phyloP scores from a whole-genome alignment of 2,888 invertebrate species.

The Cancer borealis region DNA sequence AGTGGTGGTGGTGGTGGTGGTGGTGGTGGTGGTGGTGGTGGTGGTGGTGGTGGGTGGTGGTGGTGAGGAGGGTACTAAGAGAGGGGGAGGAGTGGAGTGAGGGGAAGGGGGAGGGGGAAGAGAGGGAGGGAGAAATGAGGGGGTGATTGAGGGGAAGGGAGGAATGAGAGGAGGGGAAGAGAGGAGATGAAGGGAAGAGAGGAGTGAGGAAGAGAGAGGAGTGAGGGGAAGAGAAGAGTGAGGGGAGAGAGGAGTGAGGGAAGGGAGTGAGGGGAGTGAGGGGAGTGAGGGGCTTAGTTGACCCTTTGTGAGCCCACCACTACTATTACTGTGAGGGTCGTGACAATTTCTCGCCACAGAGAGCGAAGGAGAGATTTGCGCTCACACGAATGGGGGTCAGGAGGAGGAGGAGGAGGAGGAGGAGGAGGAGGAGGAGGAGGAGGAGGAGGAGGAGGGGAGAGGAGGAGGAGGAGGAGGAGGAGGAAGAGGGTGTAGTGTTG shows the following conservation, averaged over 20 bases:
- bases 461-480: slow-evolving; percentile 23
- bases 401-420: slow-evolving; percentile 3
- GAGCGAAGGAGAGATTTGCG: not conserved
- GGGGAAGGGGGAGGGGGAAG: not conserved
- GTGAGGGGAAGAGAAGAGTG: not conserved
- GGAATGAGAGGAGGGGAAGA: not conserved
- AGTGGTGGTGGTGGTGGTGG: too few species aligned
- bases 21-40: too few species aligned
- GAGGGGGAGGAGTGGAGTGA: not conserved
- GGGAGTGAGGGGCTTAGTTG: not conserved
- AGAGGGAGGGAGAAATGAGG: not conserved
- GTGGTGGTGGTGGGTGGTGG: too few species aligned
- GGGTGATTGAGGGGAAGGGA: not conserved
- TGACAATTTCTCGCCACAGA: not conserved
- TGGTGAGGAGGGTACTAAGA: not conserved
- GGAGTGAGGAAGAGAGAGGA: not conserved
- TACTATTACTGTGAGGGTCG: not conserved
- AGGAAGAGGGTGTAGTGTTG: slow-evolving; percentile 32
- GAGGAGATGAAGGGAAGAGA: not conserved
- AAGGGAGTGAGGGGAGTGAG: too few species aligned
- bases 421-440: slow-evolving; percentile 19
- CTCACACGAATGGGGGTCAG: slow-evolving; percentile 8
- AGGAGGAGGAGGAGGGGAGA: not conserved
- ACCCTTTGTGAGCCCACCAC: not conserved
- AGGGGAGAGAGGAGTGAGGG: too few species aligned